phyloP scores from a whole-genome alignment of 2,797 vertebrate genomes.

The Gymnothorax javanicus region DNA sequence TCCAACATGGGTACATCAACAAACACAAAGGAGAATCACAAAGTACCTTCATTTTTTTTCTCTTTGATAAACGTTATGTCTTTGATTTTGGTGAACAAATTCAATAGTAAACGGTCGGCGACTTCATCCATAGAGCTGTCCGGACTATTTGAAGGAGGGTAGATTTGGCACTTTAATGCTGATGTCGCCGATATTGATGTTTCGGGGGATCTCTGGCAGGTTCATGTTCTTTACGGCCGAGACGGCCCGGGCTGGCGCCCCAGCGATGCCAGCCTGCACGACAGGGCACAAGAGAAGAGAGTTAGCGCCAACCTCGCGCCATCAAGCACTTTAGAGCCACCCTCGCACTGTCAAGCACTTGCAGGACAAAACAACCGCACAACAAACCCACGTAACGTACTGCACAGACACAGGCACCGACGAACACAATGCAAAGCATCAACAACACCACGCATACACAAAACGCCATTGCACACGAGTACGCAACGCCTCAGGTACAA shows the following conservation, averaged over 20 bases:
- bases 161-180: conserved; percentile 99
- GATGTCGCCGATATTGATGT: conserved; percentile 99
- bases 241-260: conserved; percentile 95
- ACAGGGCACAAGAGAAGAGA: conserved; percentile 61
- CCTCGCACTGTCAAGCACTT: conserved; percentile 14
- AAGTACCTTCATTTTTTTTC: conserved; percentile 78
- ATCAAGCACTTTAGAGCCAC: conserved; percentile 17
- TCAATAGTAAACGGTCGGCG: conserved; percentile 78
- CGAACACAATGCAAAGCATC: conserved; percentile 75
- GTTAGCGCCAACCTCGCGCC: conserved; percentile 47
- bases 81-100: conserved; percentile 87
- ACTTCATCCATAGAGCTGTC: conserved; percentile 75
- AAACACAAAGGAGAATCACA: conserved; percentile 62
- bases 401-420: conserved; percentile 50
- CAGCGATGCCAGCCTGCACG: conserved; percentile 94
- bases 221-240: conserved; percentile 99
- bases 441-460: conserved; percentile 63
- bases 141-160: conserved; percentile 96
- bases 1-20: conserved; percentile 65
- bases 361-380: conserved; percentile 14
- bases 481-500: conserved; percentile 57
- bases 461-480: conserved; percentile 72
- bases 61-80: conserved; percentile 71
- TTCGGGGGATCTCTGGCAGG: conserved; percentile 98
- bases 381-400: conserved; percentile 42